Evolutionary conservation across 2,797 vertebrate species (phyloP), one percentile per base, ranked within the genome.

Genomic region (Petrocephalus schoutedeni): DNA sequence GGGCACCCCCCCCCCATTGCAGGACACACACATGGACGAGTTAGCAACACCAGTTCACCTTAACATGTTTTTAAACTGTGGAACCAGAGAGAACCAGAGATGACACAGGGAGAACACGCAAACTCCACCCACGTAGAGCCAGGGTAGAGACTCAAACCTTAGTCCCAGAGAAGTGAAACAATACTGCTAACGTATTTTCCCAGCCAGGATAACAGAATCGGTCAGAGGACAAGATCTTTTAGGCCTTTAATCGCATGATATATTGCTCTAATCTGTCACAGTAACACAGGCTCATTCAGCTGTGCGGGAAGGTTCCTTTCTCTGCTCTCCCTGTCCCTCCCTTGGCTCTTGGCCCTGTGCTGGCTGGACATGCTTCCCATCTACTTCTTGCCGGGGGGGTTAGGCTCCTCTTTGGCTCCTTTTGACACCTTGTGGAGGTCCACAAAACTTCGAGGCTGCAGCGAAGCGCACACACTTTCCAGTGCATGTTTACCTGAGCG

Each of bases 401-500:
- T 92, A 94, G 95, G 95, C 96, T 96, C 95, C 95, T 94, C 96
- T 96, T 95, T 28, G 28, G 28, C 28, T 28, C 95, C 95, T 97
- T 94, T 96, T 98, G 94, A 93, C 96, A 97, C 94, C 36, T 21
- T 97, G 97, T 95, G 95, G 95, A 93, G 95, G 97, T 97, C 97
- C 97, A 96, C 97, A 97, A 97, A 71, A 97, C 97, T 97, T 97
- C 95, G 96, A 96, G 96, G 97, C 96, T 94, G 92, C 95, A 95
- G 95, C 95, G 94, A 94, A 95, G 95, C 94, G 93, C 94, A 95
- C 95, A 95, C 96, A 96, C 94, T 97, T 97, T 98, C 96, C 95
- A 96, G 95, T 95, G 96, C 95, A 95, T 96, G 96, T 98, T 97
- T 98, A 99, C 98, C 97, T 98, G 97, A 98, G 97, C 96, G 96